These are phyloP conservation scores for Cosmia pyralina DNA, from an alignment of 2,888 invertebrate species.

Conservation along the genomic window DNA sequence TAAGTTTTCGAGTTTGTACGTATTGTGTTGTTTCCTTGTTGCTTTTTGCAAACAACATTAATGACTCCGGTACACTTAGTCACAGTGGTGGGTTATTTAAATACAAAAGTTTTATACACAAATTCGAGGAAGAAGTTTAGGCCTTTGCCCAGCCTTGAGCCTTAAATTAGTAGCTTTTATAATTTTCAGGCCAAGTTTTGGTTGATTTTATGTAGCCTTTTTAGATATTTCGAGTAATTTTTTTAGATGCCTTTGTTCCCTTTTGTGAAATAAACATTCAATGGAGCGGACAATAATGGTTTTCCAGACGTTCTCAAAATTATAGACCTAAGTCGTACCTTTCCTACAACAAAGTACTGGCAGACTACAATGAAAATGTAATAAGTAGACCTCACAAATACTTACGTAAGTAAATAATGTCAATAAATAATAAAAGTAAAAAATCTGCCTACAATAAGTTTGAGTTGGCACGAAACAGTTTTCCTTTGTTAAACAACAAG, in stretches of 20 bases:
- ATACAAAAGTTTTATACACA: constrained; percentile 39
- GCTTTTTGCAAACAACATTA: constrained; percentile 55
- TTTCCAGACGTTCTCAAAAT: background rate
- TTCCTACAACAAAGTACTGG: background rate
- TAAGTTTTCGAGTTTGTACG: constrained; percentile 69
- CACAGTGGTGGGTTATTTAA: constrained; percentile 39
- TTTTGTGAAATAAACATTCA: constrained; percentile 2
- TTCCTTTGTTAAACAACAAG: constrained; percentile 7
- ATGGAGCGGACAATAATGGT: background rate
- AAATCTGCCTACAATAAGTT: background rate
- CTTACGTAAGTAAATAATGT: background rate
- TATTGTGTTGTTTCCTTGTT: constrained; percentile 60
- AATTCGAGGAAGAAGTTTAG: constrained; percentile 26
- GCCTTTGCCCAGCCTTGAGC: constrained; percentile 11
- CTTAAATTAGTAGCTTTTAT: constrained; percentile 22
- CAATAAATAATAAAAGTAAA: background rate
- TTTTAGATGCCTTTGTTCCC: background rate
- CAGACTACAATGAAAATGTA: background rate
- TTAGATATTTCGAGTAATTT: constrained; percentile 8
- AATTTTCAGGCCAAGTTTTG: constrained; percentile 22
- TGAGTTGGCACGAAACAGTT: background rate
- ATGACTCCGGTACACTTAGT: constrained; percentile 35
- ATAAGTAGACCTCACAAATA: constrained; percentile 3
- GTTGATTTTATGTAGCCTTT: constrained; percentile 4
- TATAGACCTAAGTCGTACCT: background rate